Conservation (phyloP, 2,797 vertebrate species). For the Halcyon badia region DNA sequence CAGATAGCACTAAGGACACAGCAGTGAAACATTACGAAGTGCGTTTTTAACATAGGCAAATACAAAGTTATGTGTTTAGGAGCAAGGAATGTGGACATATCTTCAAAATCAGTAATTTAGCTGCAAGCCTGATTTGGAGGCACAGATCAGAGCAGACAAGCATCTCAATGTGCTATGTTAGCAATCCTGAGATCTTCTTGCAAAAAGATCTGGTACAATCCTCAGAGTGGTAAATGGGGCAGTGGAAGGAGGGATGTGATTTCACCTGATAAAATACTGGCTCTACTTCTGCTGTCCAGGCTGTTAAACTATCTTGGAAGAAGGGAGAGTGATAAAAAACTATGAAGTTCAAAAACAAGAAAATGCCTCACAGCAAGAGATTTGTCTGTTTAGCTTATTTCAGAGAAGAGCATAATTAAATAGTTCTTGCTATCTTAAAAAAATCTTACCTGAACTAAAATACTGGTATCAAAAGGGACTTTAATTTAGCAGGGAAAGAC, state of each 20-base stretch:
- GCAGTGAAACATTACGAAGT: not conserved
- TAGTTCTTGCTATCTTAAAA: not conserved
- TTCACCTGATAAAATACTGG: not conserved
- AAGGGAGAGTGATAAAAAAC: not conserved
- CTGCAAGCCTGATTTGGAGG: not conserved
- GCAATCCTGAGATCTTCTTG: not conserved
- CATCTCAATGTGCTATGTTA: not conserved
- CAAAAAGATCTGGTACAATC: not conserved
- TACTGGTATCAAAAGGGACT: not conserved
- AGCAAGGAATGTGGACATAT: not conserved
- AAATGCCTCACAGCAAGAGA: not conserved
- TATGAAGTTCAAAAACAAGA: not conserved
- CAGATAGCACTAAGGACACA: not conserved
- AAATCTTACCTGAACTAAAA: not conserved
- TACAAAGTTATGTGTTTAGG: not conserved
- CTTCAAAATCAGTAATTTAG: not conserved
- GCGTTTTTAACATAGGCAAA: not conserved
- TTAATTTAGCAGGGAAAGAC: conserved; percentile 24
- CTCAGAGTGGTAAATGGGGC: not conserved
- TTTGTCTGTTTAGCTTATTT: conserved; percentile 17
- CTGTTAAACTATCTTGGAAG: not conserved
- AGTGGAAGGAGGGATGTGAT: not conserved
- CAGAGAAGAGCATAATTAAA: not conserved
- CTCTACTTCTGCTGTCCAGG: not conserved
- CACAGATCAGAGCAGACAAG: not conserved